Percentiles rank a stretch among this genome's conserved stretches.
Conservation (phyloP, 2,888 invertebrate genomes). For the Heliconius cydno region DNA sequence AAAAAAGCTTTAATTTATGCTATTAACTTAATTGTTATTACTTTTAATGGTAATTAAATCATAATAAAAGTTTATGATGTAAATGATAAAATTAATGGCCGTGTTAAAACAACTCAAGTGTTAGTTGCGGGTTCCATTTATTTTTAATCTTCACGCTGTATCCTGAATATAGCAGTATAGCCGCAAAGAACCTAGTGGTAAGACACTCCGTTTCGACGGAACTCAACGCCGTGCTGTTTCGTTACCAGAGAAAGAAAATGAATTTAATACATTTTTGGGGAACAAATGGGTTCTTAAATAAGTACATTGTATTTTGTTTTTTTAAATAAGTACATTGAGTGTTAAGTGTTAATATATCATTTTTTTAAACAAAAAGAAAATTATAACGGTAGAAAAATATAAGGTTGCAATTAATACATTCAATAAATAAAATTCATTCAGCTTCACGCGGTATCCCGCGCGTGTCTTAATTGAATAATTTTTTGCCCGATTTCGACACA, state of each 20-base stretch:
- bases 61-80: neutral
- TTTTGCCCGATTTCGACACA: neutral
- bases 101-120: neutral
- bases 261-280: too few species aligned
- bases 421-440: neutral
- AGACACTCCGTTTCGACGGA: too few species aligned
- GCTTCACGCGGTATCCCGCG: neutral
- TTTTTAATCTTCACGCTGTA: neutral
- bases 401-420: too few species aligned
- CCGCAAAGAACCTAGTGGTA: too few species aligned
- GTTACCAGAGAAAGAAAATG: too few species aligned
- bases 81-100: neutral
- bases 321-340: neutral
- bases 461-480: neutral
- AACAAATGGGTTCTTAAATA: too few species aligned
- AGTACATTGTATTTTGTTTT: neutral
- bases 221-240: too few species aligned
- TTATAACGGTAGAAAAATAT: too few species aligned
- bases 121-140: neutral
- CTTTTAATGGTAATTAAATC: neutral
- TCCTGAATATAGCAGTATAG: neutral
- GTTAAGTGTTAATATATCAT: neutral
- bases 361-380: too few species aligned
- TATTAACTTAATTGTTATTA: slow-evolving; percentile 14
- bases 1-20: neutral